phyloP scores from a whole-genome alignment of 2,113 vertebrate species.

The Cariama cristata region DNA sequence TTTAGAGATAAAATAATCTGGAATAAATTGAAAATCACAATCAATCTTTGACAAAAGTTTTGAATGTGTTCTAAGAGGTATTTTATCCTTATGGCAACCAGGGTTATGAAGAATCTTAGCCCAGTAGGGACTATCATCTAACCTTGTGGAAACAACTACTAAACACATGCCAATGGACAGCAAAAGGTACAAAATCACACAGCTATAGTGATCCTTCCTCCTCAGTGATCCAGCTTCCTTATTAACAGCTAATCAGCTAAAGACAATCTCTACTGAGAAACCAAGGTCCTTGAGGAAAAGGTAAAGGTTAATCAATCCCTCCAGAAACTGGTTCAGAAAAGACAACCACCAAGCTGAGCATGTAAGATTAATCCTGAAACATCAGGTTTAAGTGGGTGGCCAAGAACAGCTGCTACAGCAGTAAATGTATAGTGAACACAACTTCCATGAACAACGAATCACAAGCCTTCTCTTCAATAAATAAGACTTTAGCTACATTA shows the following conservation, averaged over 20 bases:
- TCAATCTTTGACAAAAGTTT: background rate
- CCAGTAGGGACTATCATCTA: background rate
- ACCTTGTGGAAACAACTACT: background rate
- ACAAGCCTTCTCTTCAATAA: background rate
- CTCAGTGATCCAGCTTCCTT: background rate
- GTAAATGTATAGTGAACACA: background rate
- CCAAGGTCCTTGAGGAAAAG: background rate
- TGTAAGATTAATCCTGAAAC: background rate
- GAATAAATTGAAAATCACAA: background rate
- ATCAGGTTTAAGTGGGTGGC: background rate
- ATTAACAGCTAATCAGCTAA: background rate
- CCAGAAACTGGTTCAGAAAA: background rate
- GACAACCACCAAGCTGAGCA: background rate
- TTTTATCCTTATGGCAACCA: background rate
- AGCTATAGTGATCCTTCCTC: background rate
- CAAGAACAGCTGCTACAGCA: background rate
- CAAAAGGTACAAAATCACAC: background rate
- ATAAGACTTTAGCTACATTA: background rate
- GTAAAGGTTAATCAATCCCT: background rate
- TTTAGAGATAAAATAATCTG: background rate
- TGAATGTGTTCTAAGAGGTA: background rate
- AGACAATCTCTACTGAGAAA: background rate
- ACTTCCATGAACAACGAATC: background rate
- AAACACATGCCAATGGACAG: background rate
- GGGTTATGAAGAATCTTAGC: background rate